Conservation (phyloP, 2,113 vertebrate genomes). For the Brachypteracias leptosomus region DNA sequence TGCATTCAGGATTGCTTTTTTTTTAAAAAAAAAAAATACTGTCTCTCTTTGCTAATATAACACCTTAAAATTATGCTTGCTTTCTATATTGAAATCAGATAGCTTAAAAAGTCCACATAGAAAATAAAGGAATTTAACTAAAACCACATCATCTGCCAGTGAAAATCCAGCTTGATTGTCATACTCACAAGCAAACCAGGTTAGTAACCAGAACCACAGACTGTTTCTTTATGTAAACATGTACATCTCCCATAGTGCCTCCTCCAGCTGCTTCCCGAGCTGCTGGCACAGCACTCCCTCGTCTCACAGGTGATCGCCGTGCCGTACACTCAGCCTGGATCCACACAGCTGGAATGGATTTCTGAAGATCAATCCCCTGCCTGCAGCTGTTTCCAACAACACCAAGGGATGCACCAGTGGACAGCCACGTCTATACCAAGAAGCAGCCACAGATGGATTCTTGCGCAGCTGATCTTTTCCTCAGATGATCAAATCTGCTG, state of each 20-base stretch:
- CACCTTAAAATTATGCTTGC: background rate
- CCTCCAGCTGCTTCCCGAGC: conserved; percentile 5
- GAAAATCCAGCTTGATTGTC: conserved; percentile 19
- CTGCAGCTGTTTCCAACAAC: background rate
- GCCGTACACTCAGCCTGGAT: background rate
- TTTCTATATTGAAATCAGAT: conserved; percentile 1
- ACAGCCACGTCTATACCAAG: background rate
- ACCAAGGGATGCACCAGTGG: background rate
- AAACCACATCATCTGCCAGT: conserved; percentile 39
- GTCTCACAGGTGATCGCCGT: background rate
- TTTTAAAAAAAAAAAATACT: background rate
- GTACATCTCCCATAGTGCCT: background rate
- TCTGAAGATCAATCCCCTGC: background rate
- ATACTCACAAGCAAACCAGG: background rate
- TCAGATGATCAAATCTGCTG: background rate
- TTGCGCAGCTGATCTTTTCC: background rate
- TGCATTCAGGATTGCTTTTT: background rate
- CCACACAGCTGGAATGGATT: background rate
- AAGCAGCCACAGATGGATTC: background rate
- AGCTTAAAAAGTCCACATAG: background rate
- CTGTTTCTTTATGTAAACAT: conserved; percentile 43
- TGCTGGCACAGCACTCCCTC: background rate
- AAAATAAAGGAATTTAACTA: background rate
- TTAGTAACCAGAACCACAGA: conserved; percentile 51
- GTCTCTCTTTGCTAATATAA: background rate